Percentiles rank a stretch among this genome's conserved stretches.
Evolutionary conservation across 2,888 invertebrate genomes (phyloP).

Genomic region (Steromphala cineraria): DNA sequence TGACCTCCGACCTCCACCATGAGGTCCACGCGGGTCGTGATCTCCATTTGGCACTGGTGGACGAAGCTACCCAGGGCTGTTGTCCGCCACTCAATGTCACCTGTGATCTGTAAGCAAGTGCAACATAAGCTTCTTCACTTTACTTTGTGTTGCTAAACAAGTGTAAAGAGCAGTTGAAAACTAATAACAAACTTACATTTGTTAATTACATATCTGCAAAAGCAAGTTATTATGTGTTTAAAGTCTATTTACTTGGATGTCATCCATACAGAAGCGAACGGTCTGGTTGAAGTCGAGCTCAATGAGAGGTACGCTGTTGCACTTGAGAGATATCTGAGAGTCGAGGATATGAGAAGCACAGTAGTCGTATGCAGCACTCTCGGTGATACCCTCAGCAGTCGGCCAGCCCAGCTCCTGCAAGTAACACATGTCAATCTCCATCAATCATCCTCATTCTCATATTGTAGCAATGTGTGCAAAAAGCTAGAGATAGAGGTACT

Average conservation of each 20-base stretch:
- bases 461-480: too few species aligned
- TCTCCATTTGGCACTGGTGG: conserved; percentile 24
- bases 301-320: neutral
- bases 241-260: conserved; percentile 52
- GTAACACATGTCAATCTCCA: neutral
- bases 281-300: conserved; percentile 37
- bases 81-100: conserved; percentile 23
- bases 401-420: conserved; percentile 35
- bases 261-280: conserved; percentile 53
- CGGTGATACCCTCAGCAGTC: conserved; percentile 26
- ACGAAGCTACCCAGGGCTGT: conserved; percentile 26
- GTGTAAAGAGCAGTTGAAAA: neutral
- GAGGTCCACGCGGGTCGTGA: conserved; percentile 21
- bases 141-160: neutral
- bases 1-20: conserved; percentile 33
- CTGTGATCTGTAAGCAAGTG: conserved; percentile 25
- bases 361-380: conserved; percentile 25
- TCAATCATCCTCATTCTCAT: too few species aligned
- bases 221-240: neutral
- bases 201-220: neutral
- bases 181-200: neutral
- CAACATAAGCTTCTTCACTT: neutral
- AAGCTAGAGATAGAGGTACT: neutral
- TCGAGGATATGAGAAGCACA: conserved; percentile 25
- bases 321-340: conserved; percentile 23